Conservation (phyloP, 2,797 vertebrate genomes). For the Ibycter americanus region DNA sequence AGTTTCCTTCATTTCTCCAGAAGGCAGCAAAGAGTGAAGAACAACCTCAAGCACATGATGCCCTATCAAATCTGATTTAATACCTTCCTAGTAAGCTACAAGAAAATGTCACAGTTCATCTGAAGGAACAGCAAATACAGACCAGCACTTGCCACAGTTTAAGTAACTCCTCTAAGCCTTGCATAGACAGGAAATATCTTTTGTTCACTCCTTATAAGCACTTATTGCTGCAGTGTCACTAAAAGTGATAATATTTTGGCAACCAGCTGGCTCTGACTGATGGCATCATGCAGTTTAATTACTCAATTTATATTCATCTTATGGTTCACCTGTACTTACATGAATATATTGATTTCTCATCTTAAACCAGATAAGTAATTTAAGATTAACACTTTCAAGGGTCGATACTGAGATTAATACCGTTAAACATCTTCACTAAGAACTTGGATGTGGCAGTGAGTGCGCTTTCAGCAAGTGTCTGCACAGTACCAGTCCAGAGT, state of each 20-base stretch:
- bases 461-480: neutral
- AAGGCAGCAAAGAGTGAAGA: neutral
- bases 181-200: neutral
- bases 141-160: neutral
- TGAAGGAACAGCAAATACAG: neutral
- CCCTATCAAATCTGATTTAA: neutral
- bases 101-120: neutral
- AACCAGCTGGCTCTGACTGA: neutral
- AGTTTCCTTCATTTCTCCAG: neutral
- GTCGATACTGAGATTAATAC: neutral
- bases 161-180: neutral
- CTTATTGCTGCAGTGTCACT: neutral
- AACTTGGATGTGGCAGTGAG: neutral
- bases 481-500: neutral
- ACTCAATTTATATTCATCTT: neutral
- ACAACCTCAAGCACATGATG: fast-evolving
- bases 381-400: neutral
- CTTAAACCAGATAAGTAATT: neutral
- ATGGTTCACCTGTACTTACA: neutral
- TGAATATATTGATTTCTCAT: fast-evolving
- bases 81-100: neutral
- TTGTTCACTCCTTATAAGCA: neutral
- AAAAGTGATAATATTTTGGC: neutral
- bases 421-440: neutral
- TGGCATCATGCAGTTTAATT: neutral